Evolutionary conservation across 2,113 vertebrate species (phyloP), one percentile per base, ranked within the genome.

Genomic region (Equus przewalskii): DNA sequence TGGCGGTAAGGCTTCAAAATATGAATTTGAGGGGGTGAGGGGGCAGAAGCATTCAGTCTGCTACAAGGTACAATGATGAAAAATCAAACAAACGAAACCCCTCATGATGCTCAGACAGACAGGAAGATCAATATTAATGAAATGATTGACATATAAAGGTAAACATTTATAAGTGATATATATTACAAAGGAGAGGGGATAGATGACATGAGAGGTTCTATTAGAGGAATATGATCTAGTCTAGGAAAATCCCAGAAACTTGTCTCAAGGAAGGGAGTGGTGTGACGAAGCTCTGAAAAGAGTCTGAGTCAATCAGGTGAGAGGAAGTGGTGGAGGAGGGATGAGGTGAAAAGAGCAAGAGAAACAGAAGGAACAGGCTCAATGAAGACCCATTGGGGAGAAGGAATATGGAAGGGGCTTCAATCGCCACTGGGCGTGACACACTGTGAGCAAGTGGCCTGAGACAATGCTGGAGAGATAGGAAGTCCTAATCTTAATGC

Each of bases 261-360:
- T 67, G 8, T n/a, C 67, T 51, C 58, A 24, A 33, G 36, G 18
- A n/a, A 24, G 58, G 26, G 4, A 30, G 36, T 11, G 30, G 6
- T 44, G 28, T 24, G 84, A 70, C 44, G 51, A n/a, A 79, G 4
- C 1, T 73, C 11, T 91, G 26, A 69, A 49, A 69, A 85, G 36
- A 60, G 4, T 10, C 5, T 22, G 16, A 36, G 19, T 36, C 28
- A 78, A 65, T 67, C 28, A 14, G 15, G 19, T 46, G 21, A 24
- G 24, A 89, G 8, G 64, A 24, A 36, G 41, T 6, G 8, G 2
- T 0, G 0, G 30, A 11, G 28, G 4, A 1, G 0, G 1, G 0
- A 2, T 5, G 5, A 26, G 7, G 49, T 14, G 4, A 30, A 36
- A 22, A 46, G 2, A 89, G 56, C 46, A 62, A 30, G 24, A 13